phyloP scores from a whole-genome alignment of 2,113 vertebrate species.

The rabbit (Oryctolagus cuniculus) region DNA sequence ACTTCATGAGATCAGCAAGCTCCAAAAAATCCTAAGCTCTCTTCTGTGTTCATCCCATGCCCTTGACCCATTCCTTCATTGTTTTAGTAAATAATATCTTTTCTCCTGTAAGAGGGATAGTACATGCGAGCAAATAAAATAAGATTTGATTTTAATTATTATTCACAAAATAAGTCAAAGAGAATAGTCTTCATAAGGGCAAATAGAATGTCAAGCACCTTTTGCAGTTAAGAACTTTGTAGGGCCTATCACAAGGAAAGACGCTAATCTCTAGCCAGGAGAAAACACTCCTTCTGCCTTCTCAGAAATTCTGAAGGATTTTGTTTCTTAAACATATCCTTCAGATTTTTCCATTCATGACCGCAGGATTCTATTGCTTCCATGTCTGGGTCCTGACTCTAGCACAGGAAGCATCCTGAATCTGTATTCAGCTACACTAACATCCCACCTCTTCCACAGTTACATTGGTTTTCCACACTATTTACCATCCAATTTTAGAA shows the following conservation, averaged over 20 bases:
- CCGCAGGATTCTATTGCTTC: background rate
- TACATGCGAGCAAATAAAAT: background rate
- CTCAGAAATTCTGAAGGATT: background rate
- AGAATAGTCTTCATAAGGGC: background rate
- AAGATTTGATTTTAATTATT: background rate
- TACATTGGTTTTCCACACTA: background rate
- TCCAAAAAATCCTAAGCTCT: background rate
- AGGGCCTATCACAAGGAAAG: background rate
- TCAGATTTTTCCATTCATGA: background rate
- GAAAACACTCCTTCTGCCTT: rapidly evolving
- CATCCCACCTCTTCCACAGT: background rate
- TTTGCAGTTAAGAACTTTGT: background rate
- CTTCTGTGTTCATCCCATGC: background rate
- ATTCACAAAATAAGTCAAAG: background rate
- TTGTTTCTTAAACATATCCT: background rate
- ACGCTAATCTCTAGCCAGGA: background rate
- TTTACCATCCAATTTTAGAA: background rate
- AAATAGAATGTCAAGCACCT: no score
- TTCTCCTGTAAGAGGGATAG: background rate
- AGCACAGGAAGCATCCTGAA: background rate
- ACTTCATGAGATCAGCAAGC: background rate
- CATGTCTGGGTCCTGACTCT: background rate
- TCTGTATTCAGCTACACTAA: background rate
- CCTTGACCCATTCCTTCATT: background rate
- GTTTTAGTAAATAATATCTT: background rate